Conservation (phyloP, 2,888 invertebrate genomes). For the Listrodromus nycthemerus region DNA sequence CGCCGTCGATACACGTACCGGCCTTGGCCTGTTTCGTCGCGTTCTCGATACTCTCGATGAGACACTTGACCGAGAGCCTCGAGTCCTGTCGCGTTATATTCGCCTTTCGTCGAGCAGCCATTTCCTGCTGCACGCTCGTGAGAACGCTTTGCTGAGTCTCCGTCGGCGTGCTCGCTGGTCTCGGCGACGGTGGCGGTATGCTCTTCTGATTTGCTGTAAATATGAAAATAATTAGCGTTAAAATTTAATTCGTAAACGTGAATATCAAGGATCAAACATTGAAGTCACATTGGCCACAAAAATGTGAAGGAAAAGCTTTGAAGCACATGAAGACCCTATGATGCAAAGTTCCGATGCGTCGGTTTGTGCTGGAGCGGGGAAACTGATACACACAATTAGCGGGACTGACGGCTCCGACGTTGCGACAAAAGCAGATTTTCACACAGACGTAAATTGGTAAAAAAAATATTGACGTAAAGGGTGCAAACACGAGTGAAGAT, state of each 20-base stretch:
- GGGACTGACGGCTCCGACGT: neutral
- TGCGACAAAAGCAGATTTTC: conserved; percentile 31
- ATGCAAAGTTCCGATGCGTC: neutral
- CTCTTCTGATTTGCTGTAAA: conserved; percentile 81
- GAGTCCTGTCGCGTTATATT: conserved; percentile 89
- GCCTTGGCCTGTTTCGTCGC: conserved; percentile 91
- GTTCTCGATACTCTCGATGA: conserved; percentile 96
- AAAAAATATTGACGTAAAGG: conserved; percentile 33
- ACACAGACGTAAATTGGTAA: conserved; percentile 2
- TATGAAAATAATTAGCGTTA: conserved; percentile 49
- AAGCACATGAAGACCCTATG: conserved; percentile 44
- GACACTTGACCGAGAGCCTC: conserved; percentile 94
- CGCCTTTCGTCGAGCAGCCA: conserved; percentile 86
- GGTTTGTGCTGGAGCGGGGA: neutral
- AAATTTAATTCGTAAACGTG: neutral
- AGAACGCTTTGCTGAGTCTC: conserved; percentile 86
- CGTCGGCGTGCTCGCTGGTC: conserved; percentile 82
- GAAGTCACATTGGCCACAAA: conserved; percentile 30
- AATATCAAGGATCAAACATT: neutral
- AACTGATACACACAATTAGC: neutral
- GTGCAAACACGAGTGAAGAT: neutral
- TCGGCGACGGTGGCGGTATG: conserved; percentile 78
- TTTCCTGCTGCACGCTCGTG: conserved; percentile 86
- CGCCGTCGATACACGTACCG: conserved; percentile 78
- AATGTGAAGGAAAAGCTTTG: conserved; percentile 17